Conservation (phyloP, 2,888 invertebrate genomes). For the Schizotus pectinicornis region DNA sequence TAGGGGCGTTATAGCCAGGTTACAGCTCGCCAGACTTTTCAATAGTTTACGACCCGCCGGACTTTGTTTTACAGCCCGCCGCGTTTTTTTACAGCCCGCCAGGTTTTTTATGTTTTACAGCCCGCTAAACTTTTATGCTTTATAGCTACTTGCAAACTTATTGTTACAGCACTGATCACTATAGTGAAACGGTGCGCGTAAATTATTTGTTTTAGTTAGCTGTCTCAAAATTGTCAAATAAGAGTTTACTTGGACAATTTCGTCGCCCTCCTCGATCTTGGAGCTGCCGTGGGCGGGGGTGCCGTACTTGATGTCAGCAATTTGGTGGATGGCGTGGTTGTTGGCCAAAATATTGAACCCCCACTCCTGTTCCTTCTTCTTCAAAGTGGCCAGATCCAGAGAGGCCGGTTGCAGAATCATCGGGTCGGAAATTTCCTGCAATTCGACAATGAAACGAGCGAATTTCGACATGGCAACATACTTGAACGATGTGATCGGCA, state of each 20-base stretch:
- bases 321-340: constrained; percentile 79
- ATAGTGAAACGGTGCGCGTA: too few species aligned
- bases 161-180: too few species aligned
- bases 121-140: too few species aligned
- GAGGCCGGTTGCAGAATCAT: constrained; percentile 90
- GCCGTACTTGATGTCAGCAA: constrained; percentile 88
- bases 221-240: constrained; percentile 3
- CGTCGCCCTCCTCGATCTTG: constrained; percentile 94
- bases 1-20: too few species aligned
- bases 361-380: constrained; percentile 85
- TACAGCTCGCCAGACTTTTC: too few species aligned
- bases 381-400: constrained; percentile 85
- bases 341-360: constrained; percentile 90
- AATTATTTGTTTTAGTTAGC: too few species aligned
- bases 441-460: constrained; percentile 3
- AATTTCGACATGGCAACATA: constrained; percentile 47
- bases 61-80: too few species aligned
- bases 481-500: constrained; percentile 86
- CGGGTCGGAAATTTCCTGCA: constrained; percentile 82
- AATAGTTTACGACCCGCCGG: too few species aligned
- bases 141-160: too few species aligned
- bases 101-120: too few species aligned
- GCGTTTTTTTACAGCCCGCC: too few species aligned
- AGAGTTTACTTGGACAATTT: constrained; percentile 85
- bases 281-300: constrained; percentile 92